Conservation (phyloP, 2,888 invertebrate species). For the Chaitophorus viminalis region DNA sequence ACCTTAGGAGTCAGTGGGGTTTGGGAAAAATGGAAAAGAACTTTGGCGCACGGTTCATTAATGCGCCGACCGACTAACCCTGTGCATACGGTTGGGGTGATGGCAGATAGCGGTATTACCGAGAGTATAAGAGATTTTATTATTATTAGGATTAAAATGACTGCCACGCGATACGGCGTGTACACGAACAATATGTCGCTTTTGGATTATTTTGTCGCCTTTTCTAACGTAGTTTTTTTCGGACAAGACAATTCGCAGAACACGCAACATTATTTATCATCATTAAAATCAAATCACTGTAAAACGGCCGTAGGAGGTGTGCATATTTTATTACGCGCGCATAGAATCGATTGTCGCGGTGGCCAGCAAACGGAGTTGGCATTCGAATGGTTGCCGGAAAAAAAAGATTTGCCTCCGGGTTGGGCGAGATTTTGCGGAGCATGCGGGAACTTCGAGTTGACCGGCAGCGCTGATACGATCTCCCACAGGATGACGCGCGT, state of each 20-base stretch:
- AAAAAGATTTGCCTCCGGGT: no score
- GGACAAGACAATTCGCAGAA: no score
- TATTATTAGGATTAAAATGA: no score
- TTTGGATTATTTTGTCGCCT: not conserved
- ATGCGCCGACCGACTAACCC: not conserved
- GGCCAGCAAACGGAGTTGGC: not conserved
- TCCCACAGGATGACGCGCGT: no score
- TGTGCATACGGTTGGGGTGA: not conserved
- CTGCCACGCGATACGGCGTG: not conserved
- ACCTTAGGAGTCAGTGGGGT: not conserved
- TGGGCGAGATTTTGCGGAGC: no score
- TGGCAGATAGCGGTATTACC: not conserved
- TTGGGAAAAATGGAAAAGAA: not conserved
- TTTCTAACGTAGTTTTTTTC: no score
- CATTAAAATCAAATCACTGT: no score
- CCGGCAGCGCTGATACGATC: no score
- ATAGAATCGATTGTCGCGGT: not conserved
- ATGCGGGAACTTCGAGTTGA: no score
- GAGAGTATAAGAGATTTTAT: not conserved
- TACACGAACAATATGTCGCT: not conserved
- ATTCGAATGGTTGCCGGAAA: not conserved
- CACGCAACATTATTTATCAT: no score
- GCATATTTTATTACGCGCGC: not conserved
- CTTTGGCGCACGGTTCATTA: not conserved
- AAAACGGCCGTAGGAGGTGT: not conserved